Conservation (phyloP, 2,113 vertebrate genomes). For the Anoplopoma fimbria region DNA sequence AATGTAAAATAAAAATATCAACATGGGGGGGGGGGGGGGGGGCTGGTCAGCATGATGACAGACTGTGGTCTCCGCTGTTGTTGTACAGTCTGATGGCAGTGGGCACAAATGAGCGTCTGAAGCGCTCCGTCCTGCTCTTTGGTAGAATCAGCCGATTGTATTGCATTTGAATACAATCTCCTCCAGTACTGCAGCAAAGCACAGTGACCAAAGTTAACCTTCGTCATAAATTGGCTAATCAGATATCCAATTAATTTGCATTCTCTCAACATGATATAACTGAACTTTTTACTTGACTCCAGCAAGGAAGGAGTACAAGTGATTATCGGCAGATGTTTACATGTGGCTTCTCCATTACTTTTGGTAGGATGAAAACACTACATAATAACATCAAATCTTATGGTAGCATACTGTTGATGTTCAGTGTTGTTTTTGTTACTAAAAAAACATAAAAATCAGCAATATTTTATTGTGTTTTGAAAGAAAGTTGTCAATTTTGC, state of each 20-base stretch:
- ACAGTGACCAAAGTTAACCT: not conserved
- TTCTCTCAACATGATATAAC: not conserved
- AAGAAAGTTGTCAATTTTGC: not conserved
- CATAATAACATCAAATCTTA: not conserved
- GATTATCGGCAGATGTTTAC: not conserved
- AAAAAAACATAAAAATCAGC: too few relatives aligned
- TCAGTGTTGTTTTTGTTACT: too few relatives aligned
- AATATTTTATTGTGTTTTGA: not conserved
- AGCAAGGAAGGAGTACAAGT: not conserved
- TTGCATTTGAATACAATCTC: too few relatives aligned
- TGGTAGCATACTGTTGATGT: not conserved
- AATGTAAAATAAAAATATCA: too few relatives aligned
- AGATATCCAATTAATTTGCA: not conserved
- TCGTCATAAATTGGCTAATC: not conserved
- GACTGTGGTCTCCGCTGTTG: too few relatives aligned
- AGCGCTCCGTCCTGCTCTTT: too few relatives aligned
- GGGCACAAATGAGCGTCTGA: too few relatives aligned
- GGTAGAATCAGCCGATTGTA: too few relatives aligned
- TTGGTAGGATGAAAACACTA: not conserved
- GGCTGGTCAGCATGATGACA: too few relatives aligned
- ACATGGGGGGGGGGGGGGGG: too few relatives aligned
- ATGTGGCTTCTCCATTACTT: not conserved
- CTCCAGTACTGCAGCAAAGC: not conserved
- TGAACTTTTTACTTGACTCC: not conserved
- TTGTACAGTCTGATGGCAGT: too few relatives aligned